Conservation (phyloP, 64 coral and sea anemone species). For the Pachyseris speciosa region DNA sequence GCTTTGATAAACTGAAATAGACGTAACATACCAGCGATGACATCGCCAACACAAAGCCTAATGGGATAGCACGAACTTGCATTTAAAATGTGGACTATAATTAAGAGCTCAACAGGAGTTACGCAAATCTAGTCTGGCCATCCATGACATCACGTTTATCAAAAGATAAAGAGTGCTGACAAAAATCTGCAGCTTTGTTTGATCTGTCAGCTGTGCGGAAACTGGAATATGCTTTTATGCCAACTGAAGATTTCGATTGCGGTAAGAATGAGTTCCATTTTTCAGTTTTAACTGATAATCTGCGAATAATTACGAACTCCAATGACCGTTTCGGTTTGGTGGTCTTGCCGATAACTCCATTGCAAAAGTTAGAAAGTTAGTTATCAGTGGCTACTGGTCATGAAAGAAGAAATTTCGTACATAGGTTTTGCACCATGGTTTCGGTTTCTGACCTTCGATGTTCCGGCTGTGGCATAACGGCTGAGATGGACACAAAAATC, state of each 20-base stretch:
- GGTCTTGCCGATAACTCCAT: background rate
- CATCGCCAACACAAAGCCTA: background rate
- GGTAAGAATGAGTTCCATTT: constrained; percentile 13
- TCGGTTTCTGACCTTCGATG: too few species aligned
- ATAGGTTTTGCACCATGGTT: background rate
- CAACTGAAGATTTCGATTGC: background rate
- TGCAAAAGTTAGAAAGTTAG: background rate
- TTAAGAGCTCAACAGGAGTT: background rate
- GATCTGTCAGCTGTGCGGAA: background rate
- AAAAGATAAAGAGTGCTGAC: background rate
- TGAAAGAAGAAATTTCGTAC: background rate
- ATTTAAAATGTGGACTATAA: background rate
- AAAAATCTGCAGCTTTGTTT: background rate
- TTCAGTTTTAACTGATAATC: background rate
- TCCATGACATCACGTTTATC: background rate
- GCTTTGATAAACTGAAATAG: background rate
- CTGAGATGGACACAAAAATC: background rate
- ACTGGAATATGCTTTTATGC: background rate
- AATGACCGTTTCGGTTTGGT: background rate
- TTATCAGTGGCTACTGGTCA: background rate
- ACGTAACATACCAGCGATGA: too few species aligned
- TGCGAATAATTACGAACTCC: background rate
- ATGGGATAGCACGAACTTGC: background rate
- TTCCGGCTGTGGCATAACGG: background rate
- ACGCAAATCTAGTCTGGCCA: background rate